phyloP scores from a whole-genome alignment of 2,888 invertebrate species.

The Nemoura dubitans region DNA sequence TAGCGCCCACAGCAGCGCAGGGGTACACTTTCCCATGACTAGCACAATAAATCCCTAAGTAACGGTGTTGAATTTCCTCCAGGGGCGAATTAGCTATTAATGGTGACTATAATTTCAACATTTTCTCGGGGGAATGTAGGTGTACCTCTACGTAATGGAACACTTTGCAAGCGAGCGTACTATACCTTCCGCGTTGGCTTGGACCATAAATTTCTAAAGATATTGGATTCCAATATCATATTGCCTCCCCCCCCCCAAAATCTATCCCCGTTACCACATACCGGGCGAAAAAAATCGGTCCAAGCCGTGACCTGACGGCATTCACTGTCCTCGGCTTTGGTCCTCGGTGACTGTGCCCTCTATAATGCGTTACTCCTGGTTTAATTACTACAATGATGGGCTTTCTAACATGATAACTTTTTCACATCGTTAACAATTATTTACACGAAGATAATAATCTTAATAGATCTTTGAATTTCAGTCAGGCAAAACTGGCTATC shows the following conservation, averaged over 20 bases:
- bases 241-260: background rate
- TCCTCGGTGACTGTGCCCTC: background rate
- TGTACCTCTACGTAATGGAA: constrained; percentile 1
- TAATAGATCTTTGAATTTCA: constrained; percentile 12
- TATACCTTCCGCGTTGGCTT: no score
- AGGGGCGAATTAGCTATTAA: constrained; percentile 13
- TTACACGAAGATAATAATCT: background rate
- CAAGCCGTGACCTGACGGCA: background rate
- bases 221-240: constrained; percentile 26
- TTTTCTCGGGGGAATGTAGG: background rate
- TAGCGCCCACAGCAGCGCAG: background rate
- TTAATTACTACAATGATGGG: background rate
- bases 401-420: background rate
- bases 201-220: background rate
- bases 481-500: background rate
- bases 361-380: background rate
- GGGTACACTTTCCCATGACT: background rate
- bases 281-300: background rate
- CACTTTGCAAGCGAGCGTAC: background rate
- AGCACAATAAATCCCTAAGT: constrained; percentile 21
- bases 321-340: no score
- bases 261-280: background rate
- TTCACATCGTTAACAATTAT: constrained; percentile 12
- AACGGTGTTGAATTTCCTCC: background rate
- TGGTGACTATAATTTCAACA: constrained; percentile 22